Evolutionary conservation across 2,797 vertebrate species (phyloP).

Genomic region (Sparidentex hasta): DNA sequence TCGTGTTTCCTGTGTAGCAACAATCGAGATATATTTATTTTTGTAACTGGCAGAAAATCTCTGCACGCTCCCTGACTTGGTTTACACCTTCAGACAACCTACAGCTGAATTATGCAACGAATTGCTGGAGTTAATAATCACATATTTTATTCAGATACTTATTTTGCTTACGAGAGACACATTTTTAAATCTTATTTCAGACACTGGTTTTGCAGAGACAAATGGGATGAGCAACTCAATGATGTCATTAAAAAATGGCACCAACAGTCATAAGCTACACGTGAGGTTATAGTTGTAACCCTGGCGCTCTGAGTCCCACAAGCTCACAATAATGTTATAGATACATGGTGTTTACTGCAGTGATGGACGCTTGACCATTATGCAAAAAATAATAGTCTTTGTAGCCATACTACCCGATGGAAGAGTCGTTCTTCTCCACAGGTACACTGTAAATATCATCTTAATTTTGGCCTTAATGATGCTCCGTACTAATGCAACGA

Average conservation of each 20-base stretch:
- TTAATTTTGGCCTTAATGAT: conserved; percentile 64
- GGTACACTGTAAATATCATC: conserved; percentile 59
- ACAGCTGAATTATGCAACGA: conserved; percentile 50
- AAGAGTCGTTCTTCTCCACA: conserved; percentile 17
- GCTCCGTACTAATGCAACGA: conserved; percentile 26
- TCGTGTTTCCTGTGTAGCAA: conserved; percentile 45
- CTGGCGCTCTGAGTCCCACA: not conserved
- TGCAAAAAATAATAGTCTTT: conserved; percentile 42
- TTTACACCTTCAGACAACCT: conserved; percentile 33
- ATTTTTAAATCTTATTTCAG: conserved; percentile 61
- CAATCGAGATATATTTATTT: conserved; percentile 73
- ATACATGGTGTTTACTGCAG: conserved; percentile 24
- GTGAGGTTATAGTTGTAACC: conserved; percentile 34
- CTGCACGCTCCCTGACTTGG: conserved; percentile 27
- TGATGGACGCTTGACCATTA: conserved; percentile 29
- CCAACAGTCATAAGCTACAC: conserved; percentile 50
- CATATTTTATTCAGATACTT: conserved; percentile 74
- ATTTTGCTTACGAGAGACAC: conserved; percentile 69
- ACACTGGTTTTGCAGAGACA: conserved; percentile 70
- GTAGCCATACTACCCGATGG: conserved; percentile 54
- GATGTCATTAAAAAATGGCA: conserved; percentile 21
- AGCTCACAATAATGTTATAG: conserved; percentile 7
- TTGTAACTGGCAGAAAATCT: conserved; percentile 64
- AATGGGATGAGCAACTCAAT: conserved; percentile 22
- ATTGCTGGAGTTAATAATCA: conserved; percentile 57